Evolutionary conservation across 2,797 vertebrate species (phyloP).

Genomic region (Echiichthys vipera): DNA sequence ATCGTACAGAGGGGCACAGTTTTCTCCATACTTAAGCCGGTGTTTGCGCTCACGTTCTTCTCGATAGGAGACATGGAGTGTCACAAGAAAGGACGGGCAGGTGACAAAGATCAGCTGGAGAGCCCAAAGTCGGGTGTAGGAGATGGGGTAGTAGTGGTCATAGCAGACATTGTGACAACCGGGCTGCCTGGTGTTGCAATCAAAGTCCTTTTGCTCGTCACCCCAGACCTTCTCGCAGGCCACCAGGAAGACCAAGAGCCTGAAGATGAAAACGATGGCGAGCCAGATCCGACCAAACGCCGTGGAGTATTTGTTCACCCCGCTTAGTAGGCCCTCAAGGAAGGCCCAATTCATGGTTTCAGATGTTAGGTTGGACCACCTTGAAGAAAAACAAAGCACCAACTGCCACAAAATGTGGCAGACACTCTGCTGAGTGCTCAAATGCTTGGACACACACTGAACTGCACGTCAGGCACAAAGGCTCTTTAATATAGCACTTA

Average conservation of each 20-base stretch:
- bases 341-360: slow-evolving; percentile 89
- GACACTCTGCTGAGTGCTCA: slow-evolving; percentile 1
- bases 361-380: not conserved
- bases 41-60: slow-evolving; percentile 85
- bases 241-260: slow-evolving; percentile 91
- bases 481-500: slow-evolving; percentile 44
- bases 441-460: slow-evolving; percentile 14
- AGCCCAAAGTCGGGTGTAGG: slow-evolving; percentile 92
- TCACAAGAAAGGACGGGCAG: slow-evolving; percentile 90
- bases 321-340: slow-evolving; percentile 88
- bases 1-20: slow-evolving; percentile 71
- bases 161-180: slow-evolving; percentile 93
- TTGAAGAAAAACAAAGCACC: not conserved
- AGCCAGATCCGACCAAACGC: slow-evolving; percentile 93
- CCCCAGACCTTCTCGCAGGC: slow-evolving; percentile 92
- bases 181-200: slow-evolving; percentile 92
- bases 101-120: slow-evolving; percentile 94
- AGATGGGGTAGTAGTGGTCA: slow-evolving; percentile 90
- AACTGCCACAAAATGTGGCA: not conserved
- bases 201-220: slow-evolving; percentile 92
- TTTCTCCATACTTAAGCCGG: slow-evolving; percentile 72
- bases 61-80: slow-evolving; percentile 92
- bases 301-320: slow-evolving; percentile 92
- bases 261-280: slow-evolving; percentile 92
- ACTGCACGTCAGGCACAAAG: slow-evolving; percentile 22